Percentiles rank a stretch among this genome's conserved stretches.
Evolutionary conservation across 2,113 vertebrate species (phyloP).

Genomic region (Sinocyclocheilus anophthalmus): DNA sequence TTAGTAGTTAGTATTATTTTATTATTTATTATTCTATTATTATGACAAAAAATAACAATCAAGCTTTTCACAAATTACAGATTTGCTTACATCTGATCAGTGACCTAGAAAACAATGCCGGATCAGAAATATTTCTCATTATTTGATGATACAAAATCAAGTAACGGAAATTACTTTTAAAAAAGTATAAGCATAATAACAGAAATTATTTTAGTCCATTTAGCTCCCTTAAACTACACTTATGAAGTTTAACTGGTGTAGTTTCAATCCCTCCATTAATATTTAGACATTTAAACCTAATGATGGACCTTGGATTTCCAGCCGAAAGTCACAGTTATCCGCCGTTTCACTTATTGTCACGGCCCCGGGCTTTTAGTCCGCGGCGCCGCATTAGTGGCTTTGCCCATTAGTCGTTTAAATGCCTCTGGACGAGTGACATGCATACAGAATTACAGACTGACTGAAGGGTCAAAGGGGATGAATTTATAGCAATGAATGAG

Average conservation of each 20-base stretch:
- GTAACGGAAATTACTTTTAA: neutral
- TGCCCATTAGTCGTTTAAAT: slow-evolving; percentile 67
- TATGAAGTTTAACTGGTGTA: neutral
- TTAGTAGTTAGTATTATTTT: too few relatives aligned
- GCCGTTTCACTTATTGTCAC: slow-evolving; percentile 32
- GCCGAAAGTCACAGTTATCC: slow-evolving; percentile 52
- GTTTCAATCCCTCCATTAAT: neutral
- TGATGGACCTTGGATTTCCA: slow-evolving; percentile 62
- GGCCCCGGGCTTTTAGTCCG: slow-evolving; percentile 56
- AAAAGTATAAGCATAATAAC: neutral
- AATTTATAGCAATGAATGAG: slow-evolving; percentile 54
- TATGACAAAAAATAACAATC: too few relatives aligned
- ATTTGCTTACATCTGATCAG: too few relatives aligned
- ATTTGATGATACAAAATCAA: too few relatives aligned
- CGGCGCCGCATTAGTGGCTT: slow-evolving; percentile 59
- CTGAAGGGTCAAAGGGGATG: slow-evolving; percentile 47
- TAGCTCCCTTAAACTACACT: neutral
- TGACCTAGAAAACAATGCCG: neutral
- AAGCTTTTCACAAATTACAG: too few relatives aligned
- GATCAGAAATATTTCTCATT: neutral
- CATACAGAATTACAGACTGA: slow-evolving; percentile 59
- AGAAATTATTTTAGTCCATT: neutral
- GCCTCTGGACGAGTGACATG: slow-evolving; percentile 63
- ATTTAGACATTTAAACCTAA: slow-evolving; percentile 1
- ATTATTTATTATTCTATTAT: too few relatives aligned